Evolutionary conservation across 2,113 vertebrate genomes (phyloP).

Genomic region (Pollimyrus isidori): DNA sequence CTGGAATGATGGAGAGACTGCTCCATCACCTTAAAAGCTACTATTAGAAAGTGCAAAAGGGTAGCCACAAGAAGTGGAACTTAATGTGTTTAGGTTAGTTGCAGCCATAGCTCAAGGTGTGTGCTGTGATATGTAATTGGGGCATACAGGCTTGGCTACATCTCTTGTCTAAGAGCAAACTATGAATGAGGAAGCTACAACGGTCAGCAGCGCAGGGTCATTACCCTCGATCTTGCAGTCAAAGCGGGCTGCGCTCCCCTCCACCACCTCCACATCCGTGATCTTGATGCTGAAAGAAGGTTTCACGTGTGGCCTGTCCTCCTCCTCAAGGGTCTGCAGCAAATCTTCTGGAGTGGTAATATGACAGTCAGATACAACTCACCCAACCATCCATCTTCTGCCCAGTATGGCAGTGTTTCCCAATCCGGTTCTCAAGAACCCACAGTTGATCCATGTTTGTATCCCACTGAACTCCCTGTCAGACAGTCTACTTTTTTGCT

Average conservation of each 20-base stretch:
- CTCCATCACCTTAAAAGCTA: not conserved
- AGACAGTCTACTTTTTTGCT: not conserved
- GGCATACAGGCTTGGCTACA: not conserved
- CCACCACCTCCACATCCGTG: slow-evolving; percentile 89
- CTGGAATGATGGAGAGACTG: not conserved
- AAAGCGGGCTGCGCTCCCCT: slow-evolving; percentile 92
- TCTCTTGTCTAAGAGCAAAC: not conserved
- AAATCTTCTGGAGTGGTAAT: slow-evolving; percentile 65
- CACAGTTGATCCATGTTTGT: not conserved
- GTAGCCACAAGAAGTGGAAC: not conserved
- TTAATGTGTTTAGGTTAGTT: not conserved
- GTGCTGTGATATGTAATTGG: not conserved
- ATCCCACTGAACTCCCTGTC: not conserved
- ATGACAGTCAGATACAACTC: not conserved
- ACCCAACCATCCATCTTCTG: not conserved
- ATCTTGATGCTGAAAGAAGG: slow-evolving; percentile 83
- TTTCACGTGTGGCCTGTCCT: slow-evolving; percentile 76
- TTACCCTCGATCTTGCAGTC: slow-evolving; percentile 98
- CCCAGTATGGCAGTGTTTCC: not conserved
- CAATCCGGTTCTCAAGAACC: not conserved
- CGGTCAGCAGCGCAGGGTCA: not conserved
- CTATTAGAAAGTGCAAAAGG: not conserved
- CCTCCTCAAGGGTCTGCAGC: slow-evolving; percentile 74
- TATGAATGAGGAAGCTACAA: not conserved
- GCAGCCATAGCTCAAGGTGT: not conserved